phyloP scores from a whole-genome alignment of 2,888 invertebrate species.

The Rhyacophila evoluta region DNA sequence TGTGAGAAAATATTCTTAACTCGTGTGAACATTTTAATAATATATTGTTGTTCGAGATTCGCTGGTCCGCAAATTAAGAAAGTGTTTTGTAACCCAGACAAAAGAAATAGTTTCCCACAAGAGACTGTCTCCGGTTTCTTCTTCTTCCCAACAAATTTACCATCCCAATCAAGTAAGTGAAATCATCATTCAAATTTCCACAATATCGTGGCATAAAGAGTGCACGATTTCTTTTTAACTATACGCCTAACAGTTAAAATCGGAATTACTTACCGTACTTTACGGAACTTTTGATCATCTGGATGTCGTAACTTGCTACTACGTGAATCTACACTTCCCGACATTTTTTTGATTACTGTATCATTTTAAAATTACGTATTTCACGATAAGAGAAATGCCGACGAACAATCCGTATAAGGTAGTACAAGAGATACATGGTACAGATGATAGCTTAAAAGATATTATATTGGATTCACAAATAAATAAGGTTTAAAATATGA shows the following conservation, averaged over 20 bases:
- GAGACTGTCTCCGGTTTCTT: slow-evolving; percentile 37
- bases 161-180: slow-evolving; percentile 49
- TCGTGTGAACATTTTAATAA: neutral
- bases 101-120: slow-evolving; percentile 35
- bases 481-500: too few relatives aligned
- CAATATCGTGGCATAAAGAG: slow-evolving; percentile 36
- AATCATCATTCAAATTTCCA: slow-evolving; percentile 48
- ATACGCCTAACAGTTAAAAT: neutral
- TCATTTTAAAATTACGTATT: too few relatives aligned
- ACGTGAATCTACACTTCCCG: neutral
- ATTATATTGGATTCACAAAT: too few relatives aligned
- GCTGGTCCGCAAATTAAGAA: slow-evolving; percentile 44
- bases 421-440: too few relatives aligned
- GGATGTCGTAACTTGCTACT: neutral
- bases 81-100: slow-evolving; percentile 39
- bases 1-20: neutral
- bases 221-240: slow-evolving; percentile 47
- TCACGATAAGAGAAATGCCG: too few relatives aligned
- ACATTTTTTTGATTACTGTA: too few relatives aligned
- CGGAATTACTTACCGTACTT: neutral
- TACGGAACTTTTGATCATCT: neutral
- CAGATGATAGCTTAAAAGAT: too few relatives aligned
- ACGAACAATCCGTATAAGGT: too few relatives aligned
- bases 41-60: slow-evolving; percentile 7
- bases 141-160: slow-evolving; percentile 29